Base-by-base conservation (phyloP, 2,888 invertebrate species). In the Trissolcus japonicus region DNA sequence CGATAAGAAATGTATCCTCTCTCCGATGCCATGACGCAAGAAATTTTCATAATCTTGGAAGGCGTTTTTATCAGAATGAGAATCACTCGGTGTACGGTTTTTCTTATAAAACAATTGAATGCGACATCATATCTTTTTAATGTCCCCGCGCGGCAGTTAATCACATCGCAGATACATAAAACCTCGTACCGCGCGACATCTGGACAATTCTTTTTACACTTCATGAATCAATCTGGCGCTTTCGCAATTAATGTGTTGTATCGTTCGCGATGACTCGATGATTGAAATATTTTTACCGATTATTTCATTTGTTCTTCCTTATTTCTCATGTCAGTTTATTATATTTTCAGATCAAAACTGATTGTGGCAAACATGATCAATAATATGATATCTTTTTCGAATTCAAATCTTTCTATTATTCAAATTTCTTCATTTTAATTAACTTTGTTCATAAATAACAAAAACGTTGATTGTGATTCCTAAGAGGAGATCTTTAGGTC, bases 151-250 rank as follows among this genome's bases (percentile, higher is more conserved):
- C n/a, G 29, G 62, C 41, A 67, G 16, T 74, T 67, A 53, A 74
- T 74, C 67, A 62, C 46, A 19, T 16, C 40, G 48, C 62, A 62
- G 62, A 62, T 74, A 50, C 60, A 74, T 74, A 74, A 74, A 74
- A n/a, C 21, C 46, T 67, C 54, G 67, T 35, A 35, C 41, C 1
- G 35, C 25, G 55, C 68, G 75, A 75, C 75, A 75, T 63, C 55
- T 59, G 68, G 54, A 75, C 68, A 68, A 63, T 76, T 60, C 69
- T 63, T 63, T 65, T 69, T 63, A 61, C 75, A 76, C 69, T 69
- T 16, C 55, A 69, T 76, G 75, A 76, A 76, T 76, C 75, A 76
- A 76, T 68, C 63, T 59, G 68, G 63, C 75, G 40, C 46, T 60
- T 65, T 60, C 21, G 65, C 67, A 56, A 67, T 74, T 74, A 67